Conservation (phyloP, 2,797 vertebrate genomes). For the Chromobotia macracanthus region DNA sequence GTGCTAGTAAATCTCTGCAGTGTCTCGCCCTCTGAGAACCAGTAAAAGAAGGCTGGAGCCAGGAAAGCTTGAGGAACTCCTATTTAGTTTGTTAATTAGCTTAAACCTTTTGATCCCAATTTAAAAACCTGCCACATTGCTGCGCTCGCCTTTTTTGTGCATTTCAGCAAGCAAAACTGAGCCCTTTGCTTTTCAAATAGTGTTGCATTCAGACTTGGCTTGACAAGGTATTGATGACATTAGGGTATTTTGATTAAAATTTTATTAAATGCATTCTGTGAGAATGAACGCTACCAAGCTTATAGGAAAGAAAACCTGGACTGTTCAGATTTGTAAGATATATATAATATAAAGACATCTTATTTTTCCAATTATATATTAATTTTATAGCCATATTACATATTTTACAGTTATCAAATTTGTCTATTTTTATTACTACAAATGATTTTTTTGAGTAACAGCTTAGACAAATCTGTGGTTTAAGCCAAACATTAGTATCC, state of each 20-base stretch:
- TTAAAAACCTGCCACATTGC: constrained; percentile 76
- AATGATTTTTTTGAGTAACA: background rate
- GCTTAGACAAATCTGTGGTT: background rate
- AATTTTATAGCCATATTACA: too few relatives aligned
- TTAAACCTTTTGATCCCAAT: constrained; percentile 83
- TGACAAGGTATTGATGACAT: constrained; percentile 68
- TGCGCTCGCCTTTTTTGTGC: constrained; percentile 70
- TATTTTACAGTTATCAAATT: too few relatives aligned
- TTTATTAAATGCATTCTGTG: background rate
- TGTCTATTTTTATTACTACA: too few relatives aligned
- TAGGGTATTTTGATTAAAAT: constrained; percentile 47
- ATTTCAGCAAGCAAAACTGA: constrained; percentile 75
- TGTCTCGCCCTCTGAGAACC: constrained; percentile 43
- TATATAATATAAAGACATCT: too few relatives aligned
- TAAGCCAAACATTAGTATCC: background rate
- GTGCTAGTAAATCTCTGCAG: constrained; percentile 40
- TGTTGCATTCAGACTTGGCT: constrained; percentile 59
- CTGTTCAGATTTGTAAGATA: too few relatives aligned
- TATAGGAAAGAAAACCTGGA: too few relatives aligned
- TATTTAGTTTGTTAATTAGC: constrained; percentile 84
- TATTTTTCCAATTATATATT: too few relatives aligned
- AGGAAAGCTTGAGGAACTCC: constrained; percentile 71
- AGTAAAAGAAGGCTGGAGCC: constrained; percentile 40
- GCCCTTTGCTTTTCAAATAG: constrained; percentile 70
- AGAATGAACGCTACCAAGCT: background rate